Conservation (phyloP, 2,888 invertebrate species). For the Stenotaenia linearis region DNA sequence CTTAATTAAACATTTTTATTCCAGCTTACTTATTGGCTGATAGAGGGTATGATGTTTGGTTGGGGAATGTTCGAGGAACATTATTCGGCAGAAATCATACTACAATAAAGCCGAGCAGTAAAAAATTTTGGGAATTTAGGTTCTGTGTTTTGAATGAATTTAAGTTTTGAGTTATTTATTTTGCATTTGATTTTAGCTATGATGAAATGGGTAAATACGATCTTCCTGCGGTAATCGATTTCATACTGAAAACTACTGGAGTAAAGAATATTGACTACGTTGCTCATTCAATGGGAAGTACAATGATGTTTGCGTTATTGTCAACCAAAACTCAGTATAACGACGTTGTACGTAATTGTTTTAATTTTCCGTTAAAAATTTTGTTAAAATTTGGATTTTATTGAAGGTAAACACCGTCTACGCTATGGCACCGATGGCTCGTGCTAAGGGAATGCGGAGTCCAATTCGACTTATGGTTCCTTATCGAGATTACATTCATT, state of each 20-base stretch:
- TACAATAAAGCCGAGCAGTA: constrained; percentile 37
- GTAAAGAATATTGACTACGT: constrained; percentile 48
- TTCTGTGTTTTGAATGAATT: constrained; percentile 46
- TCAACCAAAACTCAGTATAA: constrained; percentile 40
- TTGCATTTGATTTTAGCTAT: constrained; percentile 45
- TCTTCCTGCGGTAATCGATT: constrained; percentile 51
- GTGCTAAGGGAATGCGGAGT: neutral
- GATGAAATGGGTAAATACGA: constrained; percentile 52
- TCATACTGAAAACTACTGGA: constrained; percentile 45
- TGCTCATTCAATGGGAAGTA: constrained; percentile 52
- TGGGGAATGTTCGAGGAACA: constrained; percentile 48
- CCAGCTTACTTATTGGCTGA: constrained; percentile 46
- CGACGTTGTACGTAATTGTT: neutral
- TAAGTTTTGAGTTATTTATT: constrained; percentile 43
- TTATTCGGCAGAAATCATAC: constrained; percentile 45
- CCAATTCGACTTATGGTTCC: neutral
- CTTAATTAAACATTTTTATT: neutral
- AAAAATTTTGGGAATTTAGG: constrained; percentile 45
- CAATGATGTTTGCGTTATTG: constrained; percentile 41
- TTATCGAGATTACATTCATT: neutral
- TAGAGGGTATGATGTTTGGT: constrained; percentile 48
- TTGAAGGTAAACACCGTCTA: neutral
- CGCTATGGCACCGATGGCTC: neutral
- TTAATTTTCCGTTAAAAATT: neutral
- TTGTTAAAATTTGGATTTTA: neutral